A percentile compares a stretch with the other conserved stretches of the same genome.
Evolutionary conservation across 2,113 vertebrate genomes (phyloP).

Genomic region (Bolborhynchus lineola): DNA sequence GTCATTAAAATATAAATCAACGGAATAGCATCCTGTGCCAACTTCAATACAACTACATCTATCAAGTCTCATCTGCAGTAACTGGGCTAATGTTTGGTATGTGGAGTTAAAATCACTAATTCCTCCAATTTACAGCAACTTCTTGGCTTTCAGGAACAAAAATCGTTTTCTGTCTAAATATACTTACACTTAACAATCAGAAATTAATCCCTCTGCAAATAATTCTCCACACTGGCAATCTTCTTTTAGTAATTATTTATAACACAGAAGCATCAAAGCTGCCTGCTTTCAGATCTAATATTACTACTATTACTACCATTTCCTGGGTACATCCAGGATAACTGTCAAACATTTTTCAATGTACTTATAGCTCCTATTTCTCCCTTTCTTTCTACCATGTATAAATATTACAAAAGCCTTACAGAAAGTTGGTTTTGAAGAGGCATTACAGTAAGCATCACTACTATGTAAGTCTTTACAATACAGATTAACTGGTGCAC

Average conservation of each 20-base stretch:
- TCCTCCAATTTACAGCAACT: conserved; percentile 25
- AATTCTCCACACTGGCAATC: background rate
- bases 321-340: background rate
- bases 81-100: conserved; percentile 12
- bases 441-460: background rate
- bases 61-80: background rate
- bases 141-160: conserved; percentile 28
- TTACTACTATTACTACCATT: background rate
- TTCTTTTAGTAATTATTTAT: conserved; percentile 49
- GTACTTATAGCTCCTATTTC: rapidly evolving
- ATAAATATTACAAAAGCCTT: background rate
- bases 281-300: background rate
- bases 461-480: background rate
- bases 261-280: background rate
- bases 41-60: background rate
- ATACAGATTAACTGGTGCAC: background rate
- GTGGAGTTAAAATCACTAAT: background rate
- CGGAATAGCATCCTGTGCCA: background rate
- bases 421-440: background rate
- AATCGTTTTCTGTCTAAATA: conserved; percentile 54
- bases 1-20: background rate
- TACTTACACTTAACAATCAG: conserved; percentile 52
- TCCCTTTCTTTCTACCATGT: background rate
- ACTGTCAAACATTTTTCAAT: background rate
- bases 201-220: conserved; percentile 48